These are phyloP conservation scores for Archaeoteleia sp. DNA, from an alignment of 2,888 invertebrate species.

Conservation along the genomic window DNA sequence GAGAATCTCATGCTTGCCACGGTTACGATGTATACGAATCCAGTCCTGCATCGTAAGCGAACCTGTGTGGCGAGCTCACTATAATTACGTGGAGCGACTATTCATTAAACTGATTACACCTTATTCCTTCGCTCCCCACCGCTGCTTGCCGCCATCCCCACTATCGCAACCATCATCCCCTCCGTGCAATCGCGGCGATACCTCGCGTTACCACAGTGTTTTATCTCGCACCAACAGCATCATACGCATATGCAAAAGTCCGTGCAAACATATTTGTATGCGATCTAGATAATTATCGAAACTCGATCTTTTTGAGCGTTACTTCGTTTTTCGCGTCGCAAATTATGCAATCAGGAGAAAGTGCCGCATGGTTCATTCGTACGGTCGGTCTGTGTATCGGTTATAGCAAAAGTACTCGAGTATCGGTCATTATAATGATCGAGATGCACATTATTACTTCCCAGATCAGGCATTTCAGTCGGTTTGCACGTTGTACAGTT, in stretches of 20 bases:
- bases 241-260: slow-evolving; percentile 3
- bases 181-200: slow-evolving; percentile 22
- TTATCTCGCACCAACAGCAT: slow-evolving; percentile 7
- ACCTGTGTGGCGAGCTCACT: slow-evolving; percentile 60
- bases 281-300: slow-evolving; percentile 3
- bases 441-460: too few relatives aligned
- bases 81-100: slow-evolving; percentile 70
- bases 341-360: slow-evolving; percentile 5
- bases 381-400: slow-evolving; percentile 5
- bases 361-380: slow-evolving; percentile 4
- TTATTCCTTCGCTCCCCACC: slow-evolving; percentile 55
- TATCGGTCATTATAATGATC: neutral
- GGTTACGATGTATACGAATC: slow-evolving; percentile 45
- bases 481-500: too few relatives aligned
- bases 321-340: neutral
- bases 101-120: slow-evolving; percentile 74
- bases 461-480: too few relatives aligned
- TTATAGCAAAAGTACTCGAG: slow-evolving; percentile 1
- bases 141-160: slow-evolving; percentile 39
- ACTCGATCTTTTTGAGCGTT: neutral
- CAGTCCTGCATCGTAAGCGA: slow-evolving; percentile 52
- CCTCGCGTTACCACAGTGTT: slow-evolving; percentile 8
- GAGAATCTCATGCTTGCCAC: slow-evolving; percentile 48
- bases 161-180: slow-evolving; percentile 40
- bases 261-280: neutral